Conservation (phyloP, 2,888 invertebrate species). For the Timema cristinae region DNA sequence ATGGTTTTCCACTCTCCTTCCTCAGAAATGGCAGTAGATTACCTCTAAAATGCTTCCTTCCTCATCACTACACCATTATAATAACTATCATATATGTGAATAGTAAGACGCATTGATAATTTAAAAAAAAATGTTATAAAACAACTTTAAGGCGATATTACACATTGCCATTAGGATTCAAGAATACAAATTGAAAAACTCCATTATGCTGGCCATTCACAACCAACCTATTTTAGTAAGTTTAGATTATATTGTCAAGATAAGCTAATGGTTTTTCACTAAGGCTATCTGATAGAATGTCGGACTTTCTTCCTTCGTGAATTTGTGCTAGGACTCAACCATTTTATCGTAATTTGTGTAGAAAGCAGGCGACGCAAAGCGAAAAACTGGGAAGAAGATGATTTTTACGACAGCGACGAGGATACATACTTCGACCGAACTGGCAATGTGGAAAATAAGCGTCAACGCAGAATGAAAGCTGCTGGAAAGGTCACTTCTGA, state of each 20-base stretch:
- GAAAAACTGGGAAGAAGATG: constrained; percentile 80
- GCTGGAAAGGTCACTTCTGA: constrained; percentile 52
- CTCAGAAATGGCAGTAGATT: too few species aligned
- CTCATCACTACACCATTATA: too few species aligned
- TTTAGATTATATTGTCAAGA: background rate
- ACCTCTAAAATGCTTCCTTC: too few species aligned
- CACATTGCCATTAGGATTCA: too few species aligned
- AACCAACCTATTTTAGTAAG: background rate
- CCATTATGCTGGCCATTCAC: too few species aligned
- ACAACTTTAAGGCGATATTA: too few species aligned
- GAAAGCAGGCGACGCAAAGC: constrained; percentile 77
- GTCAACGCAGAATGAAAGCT: constrained; percentile 67
- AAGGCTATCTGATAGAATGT: background rate
- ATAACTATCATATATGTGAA: too few species aligned
- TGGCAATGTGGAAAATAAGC: constrained; percentile 83
- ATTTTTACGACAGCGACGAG: constrained; percentile 92
- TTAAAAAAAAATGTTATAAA: too few species aligned
- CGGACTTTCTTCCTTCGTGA: constrained; percentile 20
- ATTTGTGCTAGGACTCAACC: background rate
- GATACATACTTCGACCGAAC: constrained; percentile 95
- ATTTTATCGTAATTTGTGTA: constrained; percentile 39
- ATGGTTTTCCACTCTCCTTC: too few species aligned
- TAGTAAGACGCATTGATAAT: too few species aligned
- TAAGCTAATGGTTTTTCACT: too few species aligned
- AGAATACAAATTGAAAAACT: too few species aligned